phyloP scores from a whole-genome alignment of 2,113 vertebrate species.

The Dermatemys mawii region DNA sequence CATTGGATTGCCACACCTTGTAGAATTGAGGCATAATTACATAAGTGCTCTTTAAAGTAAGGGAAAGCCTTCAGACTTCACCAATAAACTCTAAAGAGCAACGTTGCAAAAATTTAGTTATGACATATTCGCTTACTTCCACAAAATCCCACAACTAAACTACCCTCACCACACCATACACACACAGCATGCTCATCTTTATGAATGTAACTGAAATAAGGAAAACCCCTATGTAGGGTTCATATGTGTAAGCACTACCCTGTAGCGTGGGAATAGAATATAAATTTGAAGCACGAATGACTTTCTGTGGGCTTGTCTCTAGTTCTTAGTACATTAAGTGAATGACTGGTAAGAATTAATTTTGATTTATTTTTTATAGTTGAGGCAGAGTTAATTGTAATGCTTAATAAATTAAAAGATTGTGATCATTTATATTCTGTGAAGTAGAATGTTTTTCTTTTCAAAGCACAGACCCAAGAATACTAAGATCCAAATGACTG shows the following conservation, averaged over 20 bases:
- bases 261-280: background rate
- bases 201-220: background rate
- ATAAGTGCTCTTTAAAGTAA: slow-evolving; percentile 57
- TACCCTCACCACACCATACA: background rate
- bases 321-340: background rate
- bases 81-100: background rate
- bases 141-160: slow-evolving; percentile 6
- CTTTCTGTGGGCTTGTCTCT: background rate
- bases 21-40: slow-evolving; percentile 18
- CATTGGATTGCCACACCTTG: slow-evolving; percentile 46
- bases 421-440: background rate
- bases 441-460: slow-evolving; percentile 27
- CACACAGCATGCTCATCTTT: background rate
- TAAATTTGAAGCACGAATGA: background rate
- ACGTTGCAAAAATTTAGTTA: slow-evolving; percentile 25
- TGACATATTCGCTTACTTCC: background rate
- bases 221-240: background rate
- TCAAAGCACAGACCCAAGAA: slow-evolving; percentile 16
- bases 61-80: slow-evolving; percentile 41
- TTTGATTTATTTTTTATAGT: slow-evolving; percentile 2
- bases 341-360: background rate
- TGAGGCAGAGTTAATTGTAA: slow-evolving; percentile 22
- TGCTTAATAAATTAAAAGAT: background rate
- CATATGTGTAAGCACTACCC: background rate
- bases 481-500: slow-evolving; percentile 45